Conservation (phyloP, 2,888 invertebrate species). For the Mactromeris polynyma region DNA sequence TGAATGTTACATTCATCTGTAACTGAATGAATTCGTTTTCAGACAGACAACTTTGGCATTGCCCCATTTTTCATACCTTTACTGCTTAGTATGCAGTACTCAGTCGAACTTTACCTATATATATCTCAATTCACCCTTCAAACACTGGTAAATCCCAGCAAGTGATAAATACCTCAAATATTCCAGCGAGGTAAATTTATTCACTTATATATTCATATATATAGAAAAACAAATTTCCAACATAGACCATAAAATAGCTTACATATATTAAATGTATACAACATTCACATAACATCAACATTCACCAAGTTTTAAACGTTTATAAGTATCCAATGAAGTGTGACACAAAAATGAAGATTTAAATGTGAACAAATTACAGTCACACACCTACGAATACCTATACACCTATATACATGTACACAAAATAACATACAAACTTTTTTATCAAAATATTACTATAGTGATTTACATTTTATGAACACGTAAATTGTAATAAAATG, state of each 20-base stretch:
- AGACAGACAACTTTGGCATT: neutral
- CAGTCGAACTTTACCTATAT: neutral
- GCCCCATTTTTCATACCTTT: neutral
- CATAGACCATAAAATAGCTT: neutral
- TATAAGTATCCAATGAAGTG: neutral
- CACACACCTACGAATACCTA: neutral
- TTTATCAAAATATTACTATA: too few relatives aligned
- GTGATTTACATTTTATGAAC: too few relatives aligned
- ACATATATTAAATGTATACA: neutral
- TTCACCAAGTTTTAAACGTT: neutral
- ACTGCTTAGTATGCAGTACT: neutral
- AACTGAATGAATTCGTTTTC: neutral
- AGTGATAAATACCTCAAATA: neutral
- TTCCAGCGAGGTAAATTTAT: neutral
- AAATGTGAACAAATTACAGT: neutral
- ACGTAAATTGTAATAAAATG: too few relatives aligned
- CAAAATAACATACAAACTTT: too few relatives aligned
- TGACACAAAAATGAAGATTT: neutral
- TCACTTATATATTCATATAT: neutral
- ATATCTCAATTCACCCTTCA: neutral
- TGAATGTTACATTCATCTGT: neutral
- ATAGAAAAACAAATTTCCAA: neutral
- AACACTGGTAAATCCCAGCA: neutral
- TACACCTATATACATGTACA: too few relatives aligned
- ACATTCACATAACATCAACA: neutral